Evolutionary conservation across 2,888 invertebrate species (phyloP).

Genomic region (Disparrhopalites patrizii): DNA sequence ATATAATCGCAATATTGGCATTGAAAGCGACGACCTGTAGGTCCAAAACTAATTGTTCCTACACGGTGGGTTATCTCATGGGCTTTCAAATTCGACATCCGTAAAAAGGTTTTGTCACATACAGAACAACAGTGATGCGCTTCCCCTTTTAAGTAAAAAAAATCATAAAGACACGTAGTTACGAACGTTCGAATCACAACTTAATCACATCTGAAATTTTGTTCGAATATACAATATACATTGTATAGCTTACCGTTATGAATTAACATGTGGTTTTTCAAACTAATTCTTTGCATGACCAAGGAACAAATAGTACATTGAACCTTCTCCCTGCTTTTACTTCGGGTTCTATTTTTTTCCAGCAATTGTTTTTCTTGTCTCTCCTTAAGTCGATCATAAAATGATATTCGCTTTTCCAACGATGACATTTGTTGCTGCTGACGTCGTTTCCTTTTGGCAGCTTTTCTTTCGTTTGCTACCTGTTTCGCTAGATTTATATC

Average conservation of each 20-base stretch:
- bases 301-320: constrained; percentile 9
- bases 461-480: no score
- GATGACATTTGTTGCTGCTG: no score
- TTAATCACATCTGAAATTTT: neutral
- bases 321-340: neutral
- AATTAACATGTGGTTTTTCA: constrained; percentile 10
- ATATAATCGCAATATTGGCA: constrained; percentile 4
- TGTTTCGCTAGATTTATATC: no score
- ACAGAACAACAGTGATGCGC: neutral
- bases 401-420: no score
- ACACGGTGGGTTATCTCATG: neutral
- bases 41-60: constrained; percentile 10
- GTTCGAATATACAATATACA: neutral
- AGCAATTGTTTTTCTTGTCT: neutral
- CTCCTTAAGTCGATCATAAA: neutral
- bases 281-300: neutral
- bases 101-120: constrained; percentile 4
- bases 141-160: constrained; percentile 13
- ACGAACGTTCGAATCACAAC: neutral
- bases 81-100: neutral
- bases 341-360: neutral
- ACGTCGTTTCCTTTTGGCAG: no score
- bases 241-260: neutral
- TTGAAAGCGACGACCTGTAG: neutral
- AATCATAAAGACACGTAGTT: no score